A percentile compares a stretch with the other conserved stretches of the same genome.
Evolutionary conservation across 2,113 vertebrate genomes (phyloP).

Genomic region (Gymnogyps californianus): DNA sequence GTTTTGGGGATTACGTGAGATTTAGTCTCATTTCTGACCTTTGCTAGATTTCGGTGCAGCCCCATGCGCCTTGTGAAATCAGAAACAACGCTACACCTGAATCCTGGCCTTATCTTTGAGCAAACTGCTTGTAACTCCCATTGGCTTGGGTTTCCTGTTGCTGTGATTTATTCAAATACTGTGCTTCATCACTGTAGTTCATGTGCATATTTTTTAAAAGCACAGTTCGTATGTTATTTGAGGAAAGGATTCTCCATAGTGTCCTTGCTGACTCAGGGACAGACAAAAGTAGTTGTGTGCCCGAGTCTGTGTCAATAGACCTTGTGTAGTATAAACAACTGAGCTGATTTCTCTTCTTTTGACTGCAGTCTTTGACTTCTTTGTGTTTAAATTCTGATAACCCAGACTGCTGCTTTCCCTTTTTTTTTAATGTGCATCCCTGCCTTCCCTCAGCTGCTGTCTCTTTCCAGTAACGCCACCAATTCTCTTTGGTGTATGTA

Average conservation of each 20-base stretch:
- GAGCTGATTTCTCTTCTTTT: neutral
- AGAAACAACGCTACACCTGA: neutral
- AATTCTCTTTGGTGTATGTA: neutral
- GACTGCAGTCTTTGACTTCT: neutral
- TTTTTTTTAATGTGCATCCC: accelerated
- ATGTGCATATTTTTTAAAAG: neutral
- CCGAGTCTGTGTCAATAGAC: neutral
- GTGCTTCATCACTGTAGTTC: neutral
- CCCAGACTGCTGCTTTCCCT: neutral
- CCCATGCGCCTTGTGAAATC: neutral
- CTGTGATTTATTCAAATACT: neutral
- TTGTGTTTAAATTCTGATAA: neutral
- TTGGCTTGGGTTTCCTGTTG: neutral
- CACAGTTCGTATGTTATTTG: neutral
- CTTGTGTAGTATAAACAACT: neutral
- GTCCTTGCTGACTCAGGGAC: neutral
- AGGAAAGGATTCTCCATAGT: neutral
- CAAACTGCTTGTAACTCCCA: neutral
- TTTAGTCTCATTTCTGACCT: neutral
- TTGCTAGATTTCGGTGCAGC: neutral
- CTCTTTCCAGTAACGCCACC: neutral
- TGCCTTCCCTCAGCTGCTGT: neutral
- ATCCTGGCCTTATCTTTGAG: neutral
- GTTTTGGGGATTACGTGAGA: neutral
- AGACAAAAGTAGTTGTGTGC: neutral